phyloP scores from a whole-genome alignment of 2,113 vertebrate species.

The Cynopterus brachyotis region DNA sequence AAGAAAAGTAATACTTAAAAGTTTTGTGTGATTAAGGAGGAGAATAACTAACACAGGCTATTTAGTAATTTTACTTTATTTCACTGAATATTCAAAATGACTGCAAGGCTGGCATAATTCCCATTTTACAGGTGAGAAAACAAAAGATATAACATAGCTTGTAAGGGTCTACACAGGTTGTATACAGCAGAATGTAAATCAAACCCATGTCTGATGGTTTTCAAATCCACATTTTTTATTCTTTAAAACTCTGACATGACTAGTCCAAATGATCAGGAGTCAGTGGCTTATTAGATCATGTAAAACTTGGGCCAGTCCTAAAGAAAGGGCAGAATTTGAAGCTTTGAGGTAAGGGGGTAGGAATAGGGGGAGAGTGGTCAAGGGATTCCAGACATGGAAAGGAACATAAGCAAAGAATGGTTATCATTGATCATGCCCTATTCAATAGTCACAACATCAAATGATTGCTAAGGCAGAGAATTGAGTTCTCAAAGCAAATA shows the following conservation, averaged over 20 bases:
- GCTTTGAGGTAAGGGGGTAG: neutral
- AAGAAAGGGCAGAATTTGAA: neutral
- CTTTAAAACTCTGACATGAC: neutral
- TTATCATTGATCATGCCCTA: neutral
- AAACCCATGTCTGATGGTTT: constrained; percentile 16
- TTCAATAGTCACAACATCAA: neutral
- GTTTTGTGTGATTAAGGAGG: constrained; percentile 22
- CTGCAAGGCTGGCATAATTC: neutral
- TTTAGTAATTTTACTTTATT: constrained; percentile 6
- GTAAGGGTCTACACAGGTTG: neutral
- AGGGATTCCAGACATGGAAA: neutral
- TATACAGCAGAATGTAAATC: neutral
- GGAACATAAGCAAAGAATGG: constrained; percentile 3
- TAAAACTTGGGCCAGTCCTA: neutral
- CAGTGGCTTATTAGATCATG: neutral
- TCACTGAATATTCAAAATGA: constrained; percentile 31
- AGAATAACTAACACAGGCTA: neutral
- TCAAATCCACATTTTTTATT: neutral
- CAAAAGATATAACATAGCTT: neutral
- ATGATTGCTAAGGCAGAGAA: neutral
- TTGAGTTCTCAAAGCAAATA: constrained; percentile 23
- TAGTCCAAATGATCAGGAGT: neutral
- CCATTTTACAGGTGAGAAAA: constrained; percentile 27
- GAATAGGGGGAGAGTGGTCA: neutral
- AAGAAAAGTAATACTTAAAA: neutral